Evolutionary conservation across 2,113 vertebrate species (phyloP), one percentile per base, ranked within the genome.

Genomic region (Tiliqua scincoides): DNA sequence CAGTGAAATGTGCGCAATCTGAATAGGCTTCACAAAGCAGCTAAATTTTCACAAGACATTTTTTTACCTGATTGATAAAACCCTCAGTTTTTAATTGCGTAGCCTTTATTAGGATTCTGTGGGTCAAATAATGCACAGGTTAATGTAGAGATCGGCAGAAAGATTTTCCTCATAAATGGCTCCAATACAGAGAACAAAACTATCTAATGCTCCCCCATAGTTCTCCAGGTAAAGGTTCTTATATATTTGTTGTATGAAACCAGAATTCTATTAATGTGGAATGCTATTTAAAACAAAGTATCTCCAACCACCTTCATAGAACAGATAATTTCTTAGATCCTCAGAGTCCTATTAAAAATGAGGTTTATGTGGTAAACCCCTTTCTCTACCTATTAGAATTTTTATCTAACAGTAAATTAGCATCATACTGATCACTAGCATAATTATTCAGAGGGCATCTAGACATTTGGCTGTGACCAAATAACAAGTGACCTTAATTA

Each of bases 11-110:
- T 89, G 80, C 71, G 76, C 14, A 70, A 80, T 75, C 88, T 90
- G 92, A 83, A 83, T 88, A 80, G 86, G 91, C 52, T 93, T 85
- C 72, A 89, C 87, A 88, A 90, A 90, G 88, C 89, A 93, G 91
- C 81, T 74, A 89, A 75, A 79, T 87, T 91, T 82, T 87, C 90
- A 78, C 86, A 80, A 84, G 87, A 76, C 72, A 85, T 62, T 77
- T 78, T 88, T 68, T 74, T 40, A 10, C 15, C 25, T 25, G 37
- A 40, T 72, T 48, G 52, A 59, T 20, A 57, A 59, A 32, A 77
- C 3, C 3, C 7, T 76, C 54, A 40, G 8, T 21, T 72, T 73
- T 48, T 27, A 73, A 43, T 32, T 32, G 48, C 11, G 30, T 25
- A 11, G 6, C 10, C 23, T 14, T 25, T 43, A 12, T 37, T 73